Percentiles rank a stretch among this genome's conserved stretches.
Evolutionary conservation across 2,888 invertebrate genomes (phyloP).

Genomic region (Ormyrus labotus): DNA sequence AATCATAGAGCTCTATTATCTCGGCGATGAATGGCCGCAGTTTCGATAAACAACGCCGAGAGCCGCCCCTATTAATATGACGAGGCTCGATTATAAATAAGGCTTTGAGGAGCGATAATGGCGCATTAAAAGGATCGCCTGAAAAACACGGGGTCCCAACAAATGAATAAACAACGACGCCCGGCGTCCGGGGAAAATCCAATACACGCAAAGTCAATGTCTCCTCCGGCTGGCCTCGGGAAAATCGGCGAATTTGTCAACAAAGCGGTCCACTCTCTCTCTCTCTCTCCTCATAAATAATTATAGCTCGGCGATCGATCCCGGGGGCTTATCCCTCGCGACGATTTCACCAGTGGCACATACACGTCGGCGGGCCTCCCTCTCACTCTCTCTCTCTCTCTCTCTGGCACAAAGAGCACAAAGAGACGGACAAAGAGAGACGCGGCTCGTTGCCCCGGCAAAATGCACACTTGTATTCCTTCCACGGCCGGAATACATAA

Average conservation of each 20-base stretch:
- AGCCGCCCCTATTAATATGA: no score
- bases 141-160: no score
- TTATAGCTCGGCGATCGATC: slow-evolving; percentile 33
- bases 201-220: slow-evolving; percentile 26
- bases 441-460: slow-evolving; percentile 48
- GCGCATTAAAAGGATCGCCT: no score
- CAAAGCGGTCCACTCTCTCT: slow-evolving; percentile 12
- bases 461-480: slow-evolving; percentile 49
- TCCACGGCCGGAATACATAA: slow-evolving; percentile 22
- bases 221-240: neutral
- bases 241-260: slow-evolving; percentile 43
- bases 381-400: neutral
- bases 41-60: no score
- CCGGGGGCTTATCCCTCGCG: slow-evolving; percentile 20
- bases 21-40: no score
- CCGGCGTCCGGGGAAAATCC: neutral
- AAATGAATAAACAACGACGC: slow-evolving; percentile 10
- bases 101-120: no score
- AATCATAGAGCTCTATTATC: no score
- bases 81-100: no score
- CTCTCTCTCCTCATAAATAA: slow-evolving; percentile 43
- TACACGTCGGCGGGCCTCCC: no score
- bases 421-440: slow-evolving; percentile 29
- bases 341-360: neutral
- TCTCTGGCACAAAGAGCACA: neutral